Percentiles rank a stretch among this genome's conserved stretches.
Evolutionary conservation across 2,797 vertebrate species (phyloP).

Genomic region (Thunnus albacares): DNA sequence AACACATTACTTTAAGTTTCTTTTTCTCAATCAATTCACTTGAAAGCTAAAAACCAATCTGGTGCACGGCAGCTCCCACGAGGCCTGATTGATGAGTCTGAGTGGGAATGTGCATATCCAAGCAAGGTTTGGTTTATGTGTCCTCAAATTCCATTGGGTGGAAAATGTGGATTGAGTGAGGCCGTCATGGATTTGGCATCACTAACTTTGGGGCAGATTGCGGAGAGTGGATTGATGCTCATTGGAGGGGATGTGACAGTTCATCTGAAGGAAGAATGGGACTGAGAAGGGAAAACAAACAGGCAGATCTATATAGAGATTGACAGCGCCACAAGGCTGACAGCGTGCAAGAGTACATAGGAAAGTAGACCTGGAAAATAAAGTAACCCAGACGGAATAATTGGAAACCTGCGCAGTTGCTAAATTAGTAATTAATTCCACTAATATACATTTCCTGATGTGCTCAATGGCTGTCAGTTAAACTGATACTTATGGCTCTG

Average conservation of each 20-base stretch:
- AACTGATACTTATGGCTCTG: conserved; percentile 36
- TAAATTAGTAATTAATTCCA: conserved; percentile 70
- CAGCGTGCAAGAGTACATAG: conserved; percentile 69
- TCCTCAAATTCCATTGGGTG: conserved; percentile 83
- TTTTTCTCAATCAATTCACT: conserved; percentile 86
- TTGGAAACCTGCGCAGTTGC: conserved; percentile 53
- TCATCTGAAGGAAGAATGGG: conserved; percentile 84
- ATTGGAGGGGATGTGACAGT: conserved; percentile 84
- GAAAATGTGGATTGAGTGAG: conserved; percentile 87
- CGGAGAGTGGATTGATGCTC: conserved; percentile 83
- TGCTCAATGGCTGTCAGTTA: conserved; percentile 52
- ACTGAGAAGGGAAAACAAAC: conserved; percentile 79
- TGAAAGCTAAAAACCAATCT: conserved; percentile 86
- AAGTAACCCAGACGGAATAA: conserved; percentile 68
- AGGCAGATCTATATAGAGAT: conserved; percentile 85
- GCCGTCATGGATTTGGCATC: conserved; percentile 81
- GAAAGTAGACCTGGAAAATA: conserved; percentile 77
- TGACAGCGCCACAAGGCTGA: conserved; percentile 81
- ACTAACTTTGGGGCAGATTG: conserved; percentile 83
- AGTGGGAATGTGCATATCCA: conserved; percentile 83
- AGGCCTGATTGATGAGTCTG: conserved; percentile 83
- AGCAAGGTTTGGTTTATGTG: conserved; percentile 80
- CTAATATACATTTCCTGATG: conserved; percentile 65
- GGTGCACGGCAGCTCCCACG: conserved; percentile 76
- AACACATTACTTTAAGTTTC: conserved; percentile 86